Evolutionary conservation across 2,888 invertebrate genomes (phyloP).

Genomic region (Drosophila phalerata): DNA sequence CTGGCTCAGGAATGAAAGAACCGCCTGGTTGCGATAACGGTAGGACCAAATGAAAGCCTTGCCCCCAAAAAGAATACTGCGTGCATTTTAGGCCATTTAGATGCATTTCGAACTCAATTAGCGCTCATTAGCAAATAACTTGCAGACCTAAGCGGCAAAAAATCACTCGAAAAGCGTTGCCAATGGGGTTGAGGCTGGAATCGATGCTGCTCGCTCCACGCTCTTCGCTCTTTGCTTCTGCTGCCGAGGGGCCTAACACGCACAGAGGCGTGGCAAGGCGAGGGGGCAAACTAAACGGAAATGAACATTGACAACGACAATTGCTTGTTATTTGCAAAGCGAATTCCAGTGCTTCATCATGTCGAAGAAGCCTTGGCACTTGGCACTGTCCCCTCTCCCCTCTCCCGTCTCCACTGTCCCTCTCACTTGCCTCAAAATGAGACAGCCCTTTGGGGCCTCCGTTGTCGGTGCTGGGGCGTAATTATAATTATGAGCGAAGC

Average conservation of each 20-base stretch:
- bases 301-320: conserved; percentile 83
- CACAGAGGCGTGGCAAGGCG: conserved; percentile 25
- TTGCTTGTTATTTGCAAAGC: conserved; percentile 83
- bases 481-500: conserved; percentile 77
- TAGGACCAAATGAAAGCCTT: conserved; percentile 18
- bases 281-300: conserved; percentile 72
- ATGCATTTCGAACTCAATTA: conserved; percentile 78
- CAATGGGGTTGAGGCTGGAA: conserved; percentile 18
- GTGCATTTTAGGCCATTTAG: conserved; percentile 67
- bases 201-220: too few species aligned
- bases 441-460: conserved; percentile 25
- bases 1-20: conserved; percentile 32
- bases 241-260: conserved; percentile 50
- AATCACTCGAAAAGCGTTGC: conserved; percentile 51
- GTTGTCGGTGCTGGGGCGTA: conserved; percentile 48
- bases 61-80: conserved; percentile 11
- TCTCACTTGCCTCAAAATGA: conserved; percentile 5
- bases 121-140: conserved; percentile 78
- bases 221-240: too few species aligned
- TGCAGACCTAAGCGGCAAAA: conserved; percentile 45
- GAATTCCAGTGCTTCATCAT: conserved; percentile 73
- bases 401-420: background rate
- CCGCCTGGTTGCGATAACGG: conserved; percentile 44
- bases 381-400: conserved; percentile 24
- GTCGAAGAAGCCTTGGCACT: conserved; percentile 45